These are phyloP conservation scores for Drosophila santomea DNA, from an alignment of 1,140 invertebrate species.

Conservation along the genomic window DNA sequence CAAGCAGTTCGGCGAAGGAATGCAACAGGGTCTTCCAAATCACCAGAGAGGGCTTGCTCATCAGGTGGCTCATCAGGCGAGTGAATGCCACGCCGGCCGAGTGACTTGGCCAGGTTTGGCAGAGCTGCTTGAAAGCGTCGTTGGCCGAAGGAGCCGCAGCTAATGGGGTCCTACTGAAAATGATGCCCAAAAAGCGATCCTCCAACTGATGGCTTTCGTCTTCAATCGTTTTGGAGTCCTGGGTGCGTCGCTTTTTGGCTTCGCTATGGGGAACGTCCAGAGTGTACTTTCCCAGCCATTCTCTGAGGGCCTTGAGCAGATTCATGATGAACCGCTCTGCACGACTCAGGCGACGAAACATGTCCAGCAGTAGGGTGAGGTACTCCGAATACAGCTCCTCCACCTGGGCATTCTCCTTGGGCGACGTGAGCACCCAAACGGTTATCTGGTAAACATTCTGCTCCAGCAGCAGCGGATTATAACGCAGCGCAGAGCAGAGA, in stretches of 20 bases:
- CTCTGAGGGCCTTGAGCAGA: conserved; percentile 61
- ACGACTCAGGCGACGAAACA: conserved; percentile 71
- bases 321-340: conserved; percentile 74
- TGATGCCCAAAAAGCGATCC: conserved; percentile 9
- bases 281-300: conserved; percentile 47
- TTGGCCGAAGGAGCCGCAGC: background rate
- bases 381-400: conserved; percentile 65
- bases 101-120: conserved; percentile 63
- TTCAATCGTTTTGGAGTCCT: background rate
- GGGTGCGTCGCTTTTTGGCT: background rate
- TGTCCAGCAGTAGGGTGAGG: conserved; percentile 68
- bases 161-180: conserved; percentile 2
- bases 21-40: conserved; percentile 77
- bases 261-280: conserved; percentile 4
- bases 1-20: conserved; percentile 58
- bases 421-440: conserved; percentile 58
- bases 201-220: background rate
- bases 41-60: conserved; percentile 77
- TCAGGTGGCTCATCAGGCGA: conserved; percentile 60
- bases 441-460: conserved; percentile 69
- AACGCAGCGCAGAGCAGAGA: conserved; percentile 60
- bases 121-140: conserved; percentile 44
- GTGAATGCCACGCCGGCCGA: conserved; percentile 68
- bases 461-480: conserved; percentile 79
- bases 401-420: conserved; percentile 38